Evolutionary conservation across 2,113 vertebrate species (phyloP).

Genomic region (Spea multiplicata): DNA sequence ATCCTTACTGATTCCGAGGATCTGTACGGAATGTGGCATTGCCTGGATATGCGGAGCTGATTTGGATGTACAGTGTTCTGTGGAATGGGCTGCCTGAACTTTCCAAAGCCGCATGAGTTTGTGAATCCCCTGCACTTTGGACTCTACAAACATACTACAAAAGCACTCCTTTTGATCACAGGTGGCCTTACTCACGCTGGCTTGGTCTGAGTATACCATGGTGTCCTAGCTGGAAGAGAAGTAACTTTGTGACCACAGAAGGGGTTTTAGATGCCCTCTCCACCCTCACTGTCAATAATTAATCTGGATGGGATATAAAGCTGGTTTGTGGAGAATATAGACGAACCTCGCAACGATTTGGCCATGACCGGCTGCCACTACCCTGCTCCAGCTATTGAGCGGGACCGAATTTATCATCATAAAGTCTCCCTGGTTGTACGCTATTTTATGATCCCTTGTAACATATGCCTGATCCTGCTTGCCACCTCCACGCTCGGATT

Average conservation of each 20-base stretch:
- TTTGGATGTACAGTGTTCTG: conserved; percentile 3
- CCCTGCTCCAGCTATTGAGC: conserved; percentile 70
- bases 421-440: conserved; percentile 93
- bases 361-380: conserved; percentile 76
- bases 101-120: conserved; percentile 10
- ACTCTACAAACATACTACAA: neutral
- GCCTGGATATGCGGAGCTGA: conserved; percentile 5
- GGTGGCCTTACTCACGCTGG: conserved; percentile 21
- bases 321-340: conserved; percentile 35
- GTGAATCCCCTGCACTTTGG: conserved; percentile 13
- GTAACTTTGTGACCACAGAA: neutral
- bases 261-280: neutral
- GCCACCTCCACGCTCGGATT: conserved; percentile 89
- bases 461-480: conserved; percentile 95
- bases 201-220: conserved; percentile 19
- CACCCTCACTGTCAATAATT: neutral
- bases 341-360: neutral
- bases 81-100: conserved; percentile 35
- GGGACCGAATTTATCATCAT: conserved; percentile 83
- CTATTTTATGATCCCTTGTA: conserved; percentile 96
- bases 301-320: conserved; percentile 14
- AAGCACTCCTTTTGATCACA: conserved; percentile 5
- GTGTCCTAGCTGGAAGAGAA: conserved; percentile 28
- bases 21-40: neutral
- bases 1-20: neutral